Percentiles rank a stretch among this genome's conserved stretches.
These are phyloP conservation scores for Pelosia muscerda DNA, from an alignment of 2,888 invertebrate genomes.

Conservation along the genomic window DNA sequence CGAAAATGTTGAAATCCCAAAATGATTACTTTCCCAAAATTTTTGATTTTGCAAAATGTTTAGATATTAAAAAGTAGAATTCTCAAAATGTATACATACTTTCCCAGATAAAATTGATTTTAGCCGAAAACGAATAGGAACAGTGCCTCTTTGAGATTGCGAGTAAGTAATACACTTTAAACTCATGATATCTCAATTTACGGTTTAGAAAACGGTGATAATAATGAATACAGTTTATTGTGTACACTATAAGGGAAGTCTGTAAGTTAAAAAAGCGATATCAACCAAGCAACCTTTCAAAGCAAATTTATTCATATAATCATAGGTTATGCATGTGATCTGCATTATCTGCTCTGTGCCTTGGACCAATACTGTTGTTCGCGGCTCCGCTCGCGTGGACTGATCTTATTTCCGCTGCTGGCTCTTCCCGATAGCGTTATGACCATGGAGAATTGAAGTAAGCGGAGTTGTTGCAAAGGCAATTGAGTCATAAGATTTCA, in stretches of 20 bases:
- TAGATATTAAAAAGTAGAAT: too few relatives aligned
- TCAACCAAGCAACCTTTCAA: background rate
- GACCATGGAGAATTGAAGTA: too few relatives aligned
- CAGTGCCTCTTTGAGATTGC: background rate
- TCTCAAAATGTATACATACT: too few relatives aligned
- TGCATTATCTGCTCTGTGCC: background rate
- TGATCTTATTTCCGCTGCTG: too few relatives aligned
- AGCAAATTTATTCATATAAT: slow-evolving; percentile 11
- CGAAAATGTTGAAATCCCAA: too few relatives aligned
- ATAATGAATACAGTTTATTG: background rate
- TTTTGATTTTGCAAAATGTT: too few relatives aligned
- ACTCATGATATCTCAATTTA: background rate
- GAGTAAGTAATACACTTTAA: background rate
- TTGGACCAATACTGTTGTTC: background rate
- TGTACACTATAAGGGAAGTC: background rate
- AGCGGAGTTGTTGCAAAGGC: too few relatives aligned
- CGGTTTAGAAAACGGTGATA: background rate
- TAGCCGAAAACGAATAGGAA: background rate
- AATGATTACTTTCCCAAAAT: too few relatives aligned
- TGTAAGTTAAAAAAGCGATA: background rate
- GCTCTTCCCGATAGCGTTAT: too few relatives aligned
- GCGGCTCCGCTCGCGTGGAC: too few relatives aligned
- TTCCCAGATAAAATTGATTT: too few relatives aligned
- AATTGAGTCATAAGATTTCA: too few relatives aligned
- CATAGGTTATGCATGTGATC: background rate